Percentiles rank a stretch among this genome's conserved stretches.
These are phyloP conservation scores for Leptosomus discolor DNA, from an alignment of 2,113 vertebrate species.

Conservation along the genomic window DNA sequence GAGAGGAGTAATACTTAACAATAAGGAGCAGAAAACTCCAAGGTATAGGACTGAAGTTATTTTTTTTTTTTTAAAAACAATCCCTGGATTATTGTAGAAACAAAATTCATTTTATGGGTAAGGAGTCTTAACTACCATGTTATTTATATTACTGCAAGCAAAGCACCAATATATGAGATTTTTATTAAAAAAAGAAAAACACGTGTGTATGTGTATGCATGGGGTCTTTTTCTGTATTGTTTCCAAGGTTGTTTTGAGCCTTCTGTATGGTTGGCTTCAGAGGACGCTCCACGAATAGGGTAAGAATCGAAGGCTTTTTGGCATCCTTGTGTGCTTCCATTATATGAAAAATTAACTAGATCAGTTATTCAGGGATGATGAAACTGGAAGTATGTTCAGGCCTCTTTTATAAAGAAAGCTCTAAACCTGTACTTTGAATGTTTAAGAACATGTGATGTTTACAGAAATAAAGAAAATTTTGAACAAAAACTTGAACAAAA, in stretches of 20 bases:
- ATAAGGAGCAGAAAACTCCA: not conserved
- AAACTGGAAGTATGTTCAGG: not conserved
- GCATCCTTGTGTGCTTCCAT: fast-evolving
- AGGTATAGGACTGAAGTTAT: not conserved
- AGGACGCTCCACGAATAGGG: not conserved
- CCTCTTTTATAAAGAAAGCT: not conserved
- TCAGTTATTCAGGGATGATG: not conserved
- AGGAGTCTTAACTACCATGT: not conserved
- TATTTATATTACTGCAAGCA: not conserved
- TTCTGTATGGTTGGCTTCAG: not conserved
- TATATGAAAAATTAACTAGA: not conserved
- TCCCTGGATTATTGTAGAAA: not conserved
- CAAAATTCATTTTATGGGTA: not conserved
- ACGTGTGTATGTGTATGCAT: fast-evolving
- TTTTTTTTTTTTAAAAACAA: not conserved
- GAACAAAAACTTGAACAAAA: not conserved
- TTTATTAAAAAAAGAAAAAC: not conserved
- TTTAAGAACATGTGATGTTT: not conserved
- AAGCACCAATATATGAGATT: not conserved
- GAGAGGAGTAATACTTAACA: not conserved
- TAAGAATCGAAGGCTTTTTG: not conserved
- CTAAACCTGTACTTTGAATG: not conserved
- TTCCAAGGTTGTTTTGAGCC: not conserved
- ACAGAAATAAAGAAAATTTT: not conserved
- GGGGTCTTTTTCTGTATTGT: not conserved